Conservation (phyloP, 2,113 vertebrate species). For the Aldabrachelys gigantea region DNA sequence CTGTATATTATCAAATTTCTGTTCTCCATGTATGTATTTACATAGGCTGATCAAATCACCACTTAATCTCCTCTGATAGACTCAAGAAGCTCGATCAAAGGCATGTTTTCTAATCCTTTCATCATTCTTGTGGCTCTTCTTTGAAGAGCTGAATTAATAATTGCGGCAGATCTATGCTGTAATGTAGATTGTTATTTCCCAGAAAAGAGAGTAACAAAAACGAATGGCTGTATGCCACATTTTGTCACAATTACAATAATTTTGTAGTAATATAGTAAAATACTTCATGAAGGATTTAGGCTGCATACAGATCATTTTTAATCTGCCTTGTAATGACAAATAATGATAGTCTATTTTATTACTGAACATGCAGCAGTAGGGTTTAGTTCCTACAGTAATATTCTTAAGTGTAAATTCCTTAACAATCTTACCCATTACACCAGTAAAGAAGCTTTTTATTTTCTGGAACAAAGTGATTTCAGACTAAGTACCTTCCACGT, state of each 20-base stretch:
- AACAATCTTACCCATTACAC: neutral
- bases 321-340: neutral
- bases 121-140: neutral
- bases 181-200: neutral
- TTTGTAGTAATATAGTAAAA: neutral
- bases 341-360: neutral
- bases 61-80: too few relatives aligned
- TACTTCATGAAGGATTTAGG: neutral
- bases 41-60: neutral
- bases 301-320: neutral
- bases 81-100: neutral
- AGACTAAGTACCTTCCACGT: neutral
- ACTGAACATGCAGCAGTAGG: neutral
- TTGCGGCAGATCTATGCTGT: neutral
- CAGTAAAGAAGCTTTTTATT: neutral
- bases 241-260: neutral
- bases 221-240: neutral
- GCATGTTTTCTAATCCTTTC: neutral
- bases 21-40: neutral
- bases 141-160: neutral
- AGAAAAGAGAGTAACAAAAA: neutral
- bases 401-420: neutral
- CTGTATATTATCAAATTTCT: neutral
- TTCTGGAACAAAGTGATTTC: neutral
- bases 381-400: neutral